These are phyloP conservation scores for Zhengitettix transpicula DNA, from an alignment of 2,888 invertebrate genomes.

Conservation along the genomic window DNA sequence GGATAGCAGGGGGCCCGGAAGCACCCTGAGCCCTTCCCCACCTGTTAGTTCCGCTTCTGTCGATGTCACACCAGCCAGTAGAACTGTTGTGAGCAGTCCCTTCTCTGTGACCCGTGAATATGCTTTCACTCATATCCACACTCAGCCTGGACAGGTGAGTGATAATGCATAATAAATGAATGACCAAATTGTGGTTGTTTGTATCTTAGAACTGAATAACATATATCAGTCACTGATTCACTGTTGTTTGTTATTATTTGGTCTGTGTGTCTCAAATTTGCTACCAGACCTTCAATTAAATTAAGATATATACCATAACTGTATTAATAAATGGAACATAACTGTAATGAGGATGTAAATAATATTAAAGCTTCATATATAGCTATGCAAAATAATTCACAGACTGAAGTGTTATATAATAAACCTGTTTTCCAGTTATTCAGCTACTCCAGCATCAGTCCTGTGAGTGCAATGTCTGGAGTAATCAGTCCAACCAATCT, in stretches of 20 bases:
- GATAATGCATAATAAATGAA: background rate
- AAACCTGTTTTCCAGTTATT: constrained; percentile 51
- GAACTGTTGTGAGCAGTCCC: constrained; percentile 22
- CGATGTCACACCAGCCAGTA: constrained; percentile 11
- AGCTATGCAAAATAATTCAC: too few species aligned
- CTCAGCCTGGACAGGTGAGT: constrained; percentile 64
- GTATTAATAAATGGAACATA: background rate
- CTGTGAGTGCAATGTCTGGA: constrained; percentile 62
- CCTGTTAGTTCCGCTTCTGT: constrained; percentile 18
- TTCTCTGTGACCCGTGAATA: constrained; percentile 44
- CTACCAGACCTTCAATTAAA: too few species aligned
- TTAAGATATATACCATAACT: too few species aligned
- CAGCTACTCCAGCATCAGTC: constrained; percentile 75
- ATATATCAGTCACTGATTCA: too few species aligned
- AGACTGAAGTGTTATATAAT: too few species aligned
- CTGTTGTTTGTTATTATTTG: too few species aligned
- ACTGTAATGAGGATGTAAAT: background rate
- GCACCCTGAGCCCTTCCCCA: constrained; percentile 20
- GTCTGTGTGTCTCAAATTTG: too few species aligned
- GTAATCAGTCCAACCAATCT: constrained; percentile 79
- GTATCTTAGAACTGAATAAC: too few species aligned
- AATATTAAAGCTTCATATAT: background rate
- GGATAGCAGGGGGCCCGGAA: constrained; percentile 14
- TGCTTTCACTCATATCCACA: constrained; percentile 85
- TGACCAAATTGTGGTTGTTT: too few species aligned